phyloP scores from a whole-genome alignment of 2,113 vertebrate genomes.

The Campylomormyrus tamandua region DNA sequence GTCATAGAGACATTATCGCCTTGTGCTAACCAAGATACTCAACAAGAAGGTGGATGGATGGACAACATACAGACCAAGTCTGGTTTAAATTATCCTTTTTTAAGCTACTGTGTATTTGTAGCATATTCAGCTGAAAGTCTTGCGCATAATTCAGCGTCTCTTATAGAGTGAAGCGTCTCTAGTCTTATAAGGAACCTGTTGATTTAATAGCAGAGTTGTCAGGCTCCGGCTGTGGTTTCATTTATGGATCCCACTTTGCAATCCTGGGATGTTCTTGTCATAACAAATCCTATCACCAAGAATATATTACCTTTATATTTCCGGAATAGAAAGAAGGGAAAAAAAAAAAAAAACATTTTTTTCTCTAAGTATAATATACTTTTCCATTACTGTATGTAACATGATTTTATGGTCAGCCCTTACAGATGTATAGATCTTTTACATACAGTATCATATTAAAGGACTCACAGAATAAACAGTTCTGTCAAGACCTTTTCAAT shows the following conservation, averaged over 20 bases:
- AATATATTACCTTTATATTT: slow-evolving; percentile 4
- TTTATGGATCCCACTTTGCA: slow-evolving; percentile 4
- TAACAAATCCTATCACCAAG: neutral
- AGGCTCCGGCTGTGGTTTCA: neutral
- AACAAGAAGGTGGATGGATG: neutral
- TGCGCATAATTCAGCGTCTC: neutral
- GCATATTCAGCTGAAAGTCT: neutral
- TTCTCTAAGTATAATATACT: neutral
- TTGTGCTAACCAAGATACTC: neutral
- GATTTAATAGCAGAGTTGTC: slow-evolving; percentile 10
- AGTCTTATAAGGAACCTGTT: slow-evolving; percentile 1
- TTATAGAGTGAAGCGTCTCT: neutral
- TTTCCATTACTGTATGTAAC: neutral
- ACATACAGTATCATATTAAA: slow-evolving; percentile 3
- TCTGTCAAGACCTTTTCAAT: slow-evolving; percentile 4
- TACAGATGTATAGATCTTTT: neutral
- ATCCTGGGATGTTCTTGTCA: slow-evolving; percentile 5
- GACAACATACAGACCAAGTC: neutral
- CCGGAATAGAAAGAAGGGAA: neutral
- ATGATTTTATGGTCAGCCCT: neutral
- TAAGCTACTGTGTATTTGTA: neutral
- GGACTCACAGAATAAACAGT: neutral
- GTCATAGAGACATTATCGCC: neutral
- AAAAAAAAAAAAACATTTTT: neutral
- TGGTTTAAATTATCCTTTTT: neutral